A percentile compares a stretch with the other conserved stretches of the same genome.
These are phyloP conservation scores for Chaetophractus vellerosus DNA, from an alignment of 2,797 vertebrate genomes.

Conservation along the genomic window DNA sequence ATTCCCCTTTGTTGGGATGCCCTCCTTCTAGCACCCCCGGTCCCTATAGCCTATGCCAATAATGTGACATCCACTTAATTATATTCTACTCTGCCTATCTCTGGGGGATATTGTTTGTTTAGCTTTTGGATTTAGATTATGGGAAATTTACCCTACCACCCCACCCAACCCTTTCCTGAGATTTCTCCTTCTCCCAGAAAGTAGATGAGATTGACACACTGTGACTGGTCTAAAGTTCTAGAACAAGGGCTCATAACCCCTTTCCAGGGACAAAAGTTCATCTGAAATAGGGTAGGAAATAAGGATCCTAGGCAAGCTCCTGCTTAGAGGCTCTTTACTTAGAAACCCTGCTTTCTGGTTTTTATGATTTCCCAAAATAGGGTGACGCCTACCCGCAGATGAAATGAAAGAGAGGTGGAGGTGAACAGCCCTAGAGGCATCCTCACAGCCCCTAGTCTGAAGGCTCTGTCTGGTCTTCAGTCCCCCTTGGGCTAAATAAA, in stretches of 20 bases:
- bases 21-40: background rate
- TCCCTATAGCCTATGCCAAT: background rate
- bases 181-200: background rate
- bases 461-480: slow-evolving; percentile 2
- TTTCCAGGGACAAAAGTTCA: background rate
- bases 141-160: background rate
- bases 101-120: background rate
- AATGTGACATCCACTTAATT: background rate
- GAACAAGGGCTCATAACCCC: background rate
- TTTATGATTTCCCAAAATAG: slow-evolving; percentile 27
- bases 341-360: background rate
- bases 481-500: background rate
- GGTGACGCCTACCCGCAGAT: background rate
- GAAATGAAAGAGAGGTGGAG: background rate
- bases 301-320: background rate
- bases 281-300: background rate
- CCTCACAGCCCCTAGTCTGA: background rate
- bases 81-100: background rate
- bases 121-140: background rate
- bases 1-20: background rate
- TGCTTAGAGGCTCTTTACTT: background rate
- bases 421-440: background rate
- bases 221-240: background rate
- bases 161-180: background rate
- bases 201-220: background rate